Evolutionary conservation across 2,113 vertebrate species (phyloP).

Genomic region (Chloroceryle aenea): DNA sequence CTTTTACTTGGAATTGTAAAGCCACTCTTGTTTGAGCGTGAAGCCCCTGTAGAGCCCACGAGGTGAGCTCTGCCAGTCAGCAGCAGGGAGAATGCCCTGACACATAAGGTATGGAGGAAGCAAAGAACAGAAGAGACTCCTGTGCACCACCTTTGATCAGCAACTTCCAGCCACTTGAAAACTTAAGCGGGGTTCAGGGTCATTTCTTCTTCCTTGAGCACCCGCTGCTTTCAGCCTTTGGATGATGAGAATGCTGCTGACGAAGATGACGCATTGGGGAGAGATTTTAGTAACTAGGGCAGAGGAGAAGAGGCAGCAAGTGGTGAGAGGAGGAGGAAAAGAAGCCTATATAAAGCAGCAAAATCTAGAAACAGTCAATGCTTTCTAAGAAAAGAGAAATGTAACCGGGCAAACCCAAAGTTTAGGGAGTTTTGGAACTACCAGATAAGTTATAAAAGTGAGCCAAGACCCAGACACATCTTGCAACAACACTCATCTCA

Average conservation of each 20-base stretch:
- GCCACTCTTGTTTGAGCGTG: fast-evolving
- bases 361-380: background rate
- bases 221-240: background rate
- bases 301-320: slow-evolving; percentile 12
- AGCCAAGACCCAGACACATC: background rate
- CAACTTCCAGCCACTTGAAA: background rate
- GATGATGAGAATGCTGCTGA: background rate
- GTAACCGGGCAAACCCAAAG: background rate
- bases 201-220: background rate
- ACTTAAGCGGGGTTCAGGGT: background rate
- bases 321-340: slow-evolving; percentile 25
- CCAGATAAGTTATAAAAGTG: fast-evolving
- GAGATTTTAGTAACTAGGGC: slow-evolving; percentile 45
- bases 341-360: slow-evolving; percentile 33
- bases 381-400: background rate
- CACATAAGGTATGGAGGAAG: background rate
- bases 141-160: fast-evolving
- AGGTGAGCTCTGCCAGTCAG: background rate
- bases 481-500: background rate
- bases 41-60: background rate
- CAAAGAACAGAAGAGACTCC: background rate
- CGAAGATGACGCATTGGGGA: background rate
- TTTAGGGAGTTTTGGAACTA: background rate
- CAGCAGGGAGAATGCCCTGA: background rate
- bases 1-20: background rate